Conservation (phyloP, 2,888 invertebrate species). For the Leptinotarsa haldemani region DNA sequence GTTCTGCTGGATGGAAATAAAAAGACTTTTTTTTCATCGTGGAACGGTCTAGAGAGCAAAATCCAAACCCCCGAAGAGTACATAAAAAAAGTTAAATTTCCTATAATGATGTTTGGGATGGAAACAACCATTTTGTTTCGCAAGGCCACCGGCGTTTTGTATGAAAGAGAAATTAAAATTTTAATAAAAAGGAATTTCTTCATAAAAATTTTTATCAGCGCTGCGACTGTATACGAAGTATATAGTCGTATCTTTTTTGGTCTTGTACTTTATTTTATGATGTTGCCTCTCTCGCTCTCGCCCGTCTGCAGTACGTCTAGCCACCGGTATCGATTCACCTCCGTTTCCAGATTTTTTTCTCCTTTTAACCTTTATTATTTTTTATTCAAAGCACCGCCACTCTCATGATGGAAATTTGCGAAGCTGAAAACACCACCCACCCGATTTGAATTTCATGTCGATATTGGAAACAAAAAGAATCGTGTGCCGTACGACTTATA, state of each 20-base stretch:
- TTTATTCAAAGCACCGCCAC: slow-evolving; percentile 46
- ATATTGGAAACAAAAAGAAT: slow-evolving; percentile 29
- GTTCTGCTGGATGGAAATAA: background rate
- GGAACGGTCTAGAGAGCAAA: background rate
- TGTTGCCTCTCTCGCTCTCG: slow-evolving; percentile 46
- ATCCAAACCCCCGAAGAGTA: background rate
- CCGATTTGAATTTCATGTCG: slow-evolving; percentile 33
- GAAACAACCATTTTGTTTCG: slow-evolving; percentile 13
- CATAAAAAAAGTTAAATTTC: slow-evolving; percentile 15
- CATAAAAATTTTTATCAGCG: slow-evolving; percentile 52
- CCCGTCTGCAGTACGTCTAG: slow-evolving; percentile 56
- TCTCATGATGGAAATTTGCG: slow-evolving; percentile 44
- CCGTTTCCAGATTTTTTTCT: slow-evolving; percentile 46
- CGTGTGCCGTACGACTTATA: background rate
- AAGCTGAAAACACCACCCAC: slow-evolving; percentile 28
- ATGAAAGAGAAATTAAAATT: slow-evolving; percentile 51
- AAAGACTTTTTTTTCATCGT: background rate
- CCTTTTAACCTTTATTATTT: slow-evolving; percentile 44
- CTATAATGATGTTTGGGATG: slow-evolving; percentile 26
- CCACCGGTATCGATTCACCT: slow-evolving; percentile 55
- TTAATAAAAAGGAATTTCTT: slow-evolving; percentile 51
- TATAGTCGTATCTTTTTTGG: slow-evolving; percentile 34
- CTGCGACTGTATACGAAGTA: slow-evolving; percentile 35
- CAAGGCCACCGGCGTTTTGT: slow-evolving; percentile 8
- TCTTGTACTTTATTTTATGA: slow-evolving; percentile 41